Conservation (phyloP, 2,113 vertebrate genomes). For the Cephalopterus ornatus region DNA sequence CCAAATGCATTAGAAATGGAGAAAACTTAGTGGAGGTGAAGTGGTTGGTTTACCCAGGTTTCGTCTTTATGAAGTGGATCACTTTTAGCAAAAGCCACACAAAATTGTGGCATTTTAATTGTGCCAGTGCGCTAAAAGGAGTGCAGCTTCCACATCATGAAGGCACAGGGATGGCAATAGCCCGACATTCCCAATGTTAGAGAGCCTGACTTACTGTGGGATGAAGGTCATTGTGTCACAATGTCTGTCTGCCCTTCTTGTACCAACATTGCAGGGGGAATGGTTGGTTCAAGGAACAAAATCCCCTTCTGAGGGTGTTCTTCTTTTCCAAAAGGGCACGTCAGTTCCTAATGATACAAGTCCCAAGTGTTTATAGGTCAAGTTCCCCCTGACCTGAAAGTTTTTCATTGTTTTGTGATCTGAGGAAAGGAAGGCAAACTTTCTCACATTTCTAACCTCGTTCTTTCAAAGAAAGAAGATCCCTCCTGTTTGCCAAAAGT, state of each 20-base stretch:
- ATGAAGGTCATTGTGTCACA: neutral
- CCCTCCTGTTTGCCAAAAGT: neutral
- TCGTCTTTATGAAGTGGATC: neutral
- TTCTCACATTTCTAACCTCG: neutral
- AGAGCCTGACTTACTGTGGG: neutral
- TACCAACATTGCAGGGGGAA: fast-evolving
- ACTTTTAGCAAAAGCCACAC: neutral
- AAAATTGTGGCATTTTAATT: neutral
- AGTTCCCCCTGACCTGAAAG: neutral
- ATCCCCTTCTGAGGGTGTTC: neutral
- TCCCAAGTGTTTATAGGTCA: neutral
- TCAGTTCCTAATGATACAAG: neutral
- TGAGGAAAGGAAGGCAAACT: neutral
- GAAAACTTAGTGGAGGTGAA: neutral
- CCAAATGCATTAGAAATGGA: neutral
- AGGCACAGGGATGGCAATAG: neutral
- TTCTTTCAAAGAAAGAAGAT: neutral
- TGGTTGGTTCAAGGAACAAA: neutral
- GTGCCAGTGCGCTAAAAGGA: neutral
- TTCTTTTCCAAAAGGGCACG: neutral
- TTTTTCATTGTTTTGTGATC: neutral
- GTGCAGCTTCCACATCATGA: neutral
- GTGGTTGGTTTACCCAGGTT: neutral
- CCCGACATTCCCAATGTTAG: neutral
- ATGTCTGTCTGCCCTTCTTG: neutral